Evolutionary conservation across 2,888 invertebrate genomes (phyloP), one percentile per base, ranked within the genome.

Genomic region (Helobdella robusta): DNA sequence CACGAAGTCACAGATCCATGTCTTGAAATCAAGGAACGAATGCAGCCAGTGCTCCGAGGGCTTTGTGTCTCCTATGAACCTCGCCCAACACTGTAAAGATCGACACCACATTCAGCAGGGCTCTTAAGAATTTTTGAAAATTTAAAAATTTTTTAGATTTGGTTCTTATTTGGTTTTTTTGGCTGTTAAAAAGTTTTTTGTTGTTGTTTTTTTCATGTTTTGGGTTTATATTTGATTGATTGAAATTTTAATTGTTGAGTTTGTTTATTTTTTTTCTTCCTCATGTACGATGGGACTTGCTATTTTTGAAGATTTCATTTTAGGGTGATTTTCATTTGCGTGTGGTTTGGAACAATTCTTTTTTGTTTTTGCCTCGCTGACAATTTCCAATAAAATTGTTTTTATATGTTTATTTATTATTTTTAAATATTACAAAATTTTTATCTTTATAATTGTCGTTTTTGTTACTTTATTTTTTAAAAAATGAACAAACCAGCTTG

Each of bases 1-100:
- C 73, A 77, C 76, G 71, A 80, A 80, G 70, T 79, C 80, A 18
- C 78, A 80, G 71, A 78, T 79, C 35, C 80, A 81, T 68, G 73
- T 77, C 70, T 72, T 79, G 64, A 76, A 79, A 68, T 75, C 78
- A 20, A 75, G 75, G 61, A 79, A 79, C 66, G 75, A 75, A 56
- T 80, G 78, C 69, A 66, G 64, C 1, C 73, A 73, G 67, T 79
- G 79, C 63, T 75, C 75, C 0, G 78, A 78, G 66, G 78, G 77
- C 0, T 78, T 78, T 67, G 78, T 78, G 35, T 75, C 77, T 0
- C 69, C 73, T 25, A 75, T 75, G 65, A 76, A 76, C 64, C 72
- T 78, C 50, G 74, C 75, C 62, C 74, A 75, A 59, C 78, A 78
- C 66, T 86, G 87, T 64, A 66, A 66, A 18, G 68, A 69, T 40